Evolutionary conservation across 2,797 vertebrate species (phyloP), one percentile per base, ranked within the genome.

Genomic region (Characodon lateralis): DNA sequence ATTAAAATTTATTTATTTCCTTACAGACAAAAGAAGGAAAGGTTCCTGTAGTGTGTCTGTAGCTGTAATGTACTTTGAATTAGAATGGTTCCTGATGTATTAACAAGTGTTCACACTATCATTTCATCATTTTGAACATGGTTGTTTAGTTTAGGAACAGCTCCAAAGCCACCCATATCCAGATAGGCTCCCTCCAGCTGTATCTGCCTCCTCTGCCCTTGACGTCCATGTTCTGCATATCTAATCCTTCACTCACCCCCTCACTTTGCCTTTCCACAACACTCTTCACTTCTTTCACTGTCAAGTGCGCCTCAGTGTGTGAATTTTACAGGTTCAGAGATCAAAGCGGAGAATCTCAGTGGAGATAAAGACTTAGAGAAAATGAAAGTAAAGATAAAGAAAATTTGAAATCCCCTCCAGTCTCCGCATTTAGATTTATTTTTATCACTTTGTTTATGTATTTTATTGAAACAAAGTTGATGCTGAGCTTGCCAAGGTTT

Each of bases 151-250:
- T 89, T 86, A 82, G 73, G 72, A 89, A 81, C 80, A 28, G 76
- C 77, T 91, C 83, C 82, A 87, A 75, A 85, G 79, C 87, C 76
- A 61, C 75, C 73, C 87, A 73, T 82, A 85, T 87, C 86, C 80
- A 87, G 82, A 88, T 82, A 70, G 73, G 80, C 74, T 84, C 92
- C 91, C 92, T 92, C 80, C 78, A 90, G 93, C 91, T 90, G 83
- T 82, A 91, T 93, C 86, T 93, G 88, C 90, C 92, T 93, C 81
- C 75, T 89, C 89, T 93, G 90, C 91, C 91, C 92, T 93, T 94
- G 90, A 93, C 87, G 53, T 91, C 89, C 89, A 93, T 92, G 90
- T 91, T 90, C 87, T 93, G 91, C 89, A 92, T 93, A 89, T 88
- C 86, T 89, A 93, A 93, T 93, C 80, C 87, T 86, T 77, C 76